phyloP scores from a whole-genome alignment of 2,888 invertebrate genomes.

The Pheosia gnoma region DNA sequence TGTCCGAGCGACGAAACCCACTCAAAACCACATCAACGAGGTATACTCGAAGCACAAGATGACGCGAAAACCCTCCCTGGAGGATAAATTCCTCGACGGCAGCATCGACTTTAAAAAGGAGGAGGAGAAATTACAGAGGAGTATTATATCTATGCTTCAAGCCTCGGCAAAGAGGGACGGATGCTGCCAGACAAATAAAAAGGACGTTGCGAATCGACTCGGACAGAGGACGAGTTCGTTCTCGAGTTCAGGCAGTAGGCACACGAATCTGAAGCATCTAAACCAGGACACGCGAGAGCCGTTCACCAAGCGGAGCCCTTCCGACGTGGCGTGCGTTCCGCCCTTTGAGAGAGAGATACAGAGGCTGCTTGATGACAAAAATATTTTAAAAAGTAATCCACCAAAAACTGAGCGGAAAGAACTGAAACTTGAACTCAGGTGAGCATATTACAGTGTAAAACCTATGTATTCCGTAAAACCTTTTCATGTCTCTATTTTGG shows the following conservation, averaged over 20 bases:
- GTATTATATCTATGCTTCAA: conserved; percentile 80
- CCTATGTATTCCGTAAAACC: too few species aligned
- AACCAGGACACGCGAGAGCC: conserved; percentile 78
- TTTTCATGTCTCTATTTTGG: background rate
- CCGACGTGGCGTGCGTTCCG: conserved; percentile 81
- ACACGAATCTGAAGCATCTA: conserved; percentile 81
- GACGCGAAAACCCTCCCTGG: conserved; percentile 68
- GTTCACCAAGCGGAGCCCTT: conserved; percentile 75
- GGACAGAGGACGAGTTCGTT: conserved; percentile 78
- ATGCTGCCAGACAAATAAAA: conserved; percentile 87
- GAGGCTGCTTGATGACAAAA: conserved; percentile 89
- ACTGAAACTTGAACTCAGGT: conserved; percentile 84
- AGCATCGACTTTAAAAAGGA: conserved; percentile 72
- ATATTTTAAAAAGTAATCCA: conserved; percentile 85
- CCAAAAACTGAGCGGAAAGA: conserved; percentile 85
- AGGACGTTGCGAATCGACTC: conserved; percentile 76
- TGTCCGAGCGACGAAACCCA: conserved; percentile 74
- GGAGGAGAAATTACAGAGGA: conserved; percentile 77
- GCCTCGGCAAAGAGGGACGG: conserved; percentile 85
- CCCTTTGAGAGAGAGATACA: conserved; percentile 93
- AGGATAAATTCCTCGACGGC: conserved; percentile 72
- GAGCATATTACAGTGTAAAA: background rate
- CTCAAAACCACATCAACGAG: conserved; percentile 66
- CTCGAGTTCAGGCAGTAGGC: conserved; percentile 79
- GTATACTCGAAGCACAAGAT: conserved; percentile 74